These are phyloP conservation scores for Amphiduros pacificus DNA, from an alignment of 2,888 invertebrate genomes.

Conservation along the genomic window DNA sequence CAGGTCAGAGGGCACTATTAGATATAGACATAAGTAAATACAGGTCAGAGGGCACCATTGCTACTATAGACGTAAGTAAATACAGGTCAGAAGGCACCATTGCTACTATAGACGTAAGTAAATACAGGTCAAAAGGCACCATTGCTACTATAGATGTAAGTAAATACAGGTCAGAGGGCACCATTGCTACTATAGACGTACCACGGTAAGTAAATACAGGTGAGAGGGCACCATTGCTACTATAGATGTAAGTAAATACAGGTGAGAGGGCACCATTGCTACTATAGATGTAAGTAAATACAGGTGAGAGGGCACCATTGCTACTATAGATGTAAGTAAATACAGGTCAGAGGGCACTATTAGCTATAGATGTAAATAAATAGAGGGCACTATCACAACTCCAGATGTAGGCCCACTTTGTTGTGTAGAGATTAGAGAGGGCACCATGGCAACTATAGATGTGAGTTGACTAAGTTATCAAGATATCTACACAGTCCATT, in stretches of 20 bases:
- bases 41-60: slow-evolving; percentile 38
- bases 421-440: too few species aligned
- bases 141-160: slow-evolving; percentile 25
- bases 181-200: slow-evolving; percentile 29
- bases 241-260: slow-evolving; percentile 26
- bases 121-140: slow-evolving; percentile 31
- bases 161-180: slow-evolving; percentile 28
- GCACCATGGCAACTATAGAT: slow-evolving; percentile 32
- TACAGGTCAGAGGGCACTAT: too few species aligned
- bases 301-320: background rate
- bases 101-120: slow-evolving; percentile 24
- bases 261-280: slow-evolving; percentile 38
- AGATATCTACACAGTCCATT: too few species aligned
- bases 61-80: slow-evolving; percentile 22
- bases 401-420: too few species aligned
- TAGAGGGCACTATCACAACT: too few species aligned
- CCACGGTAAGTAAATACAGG: background rate
- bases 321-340: too few species aligned
- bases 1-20: too few species aligned
- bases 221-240: slow-evolving; percentile 28
- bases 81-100: slow-evolving; percentile 23
- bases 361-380: too few species aligned
- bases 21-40: too few species aligned
- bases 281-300: slow-evolving; percentile 19
- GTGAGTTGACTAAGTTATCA: too few species aligned